Base-by-base conservation (phyloP, 2,113 vertebrate species). In the Scartelaos histophorus region DNA sequence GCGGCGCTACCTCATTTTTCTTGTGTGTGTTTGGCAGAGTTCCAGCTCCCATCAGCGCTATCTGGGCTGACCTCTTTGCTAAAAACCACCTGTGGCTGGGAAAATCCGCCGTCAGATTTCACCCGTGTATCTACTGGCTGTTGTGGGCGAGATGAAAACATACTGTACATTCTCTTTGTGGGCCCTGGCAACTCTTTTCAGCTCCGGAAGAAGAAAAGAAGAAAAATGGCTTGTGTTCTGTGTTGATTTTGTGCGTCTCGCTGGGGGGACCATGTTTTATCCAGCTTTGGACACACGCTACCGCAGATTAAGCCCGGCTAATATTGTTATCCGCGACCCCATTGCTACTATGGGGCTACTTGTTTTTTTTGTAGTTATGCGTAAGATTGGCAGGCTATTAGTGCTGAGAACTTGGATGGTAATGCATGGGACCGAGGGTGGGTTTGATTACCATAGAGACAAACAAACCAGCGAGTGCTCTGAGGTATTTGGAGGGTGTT, bases 291-390 rank as follows among this genome's bases (percentile, higher is more conserved):
- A 86, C 70, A 86, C 70, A 70, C 73, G 79, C 81, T 81, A 78
- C 69, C 76, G 80, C 73, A 86, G 87, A 91, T 87, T 86, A 85
- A 29, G 60, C 69, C 89, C 87, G 38, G 38, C 7, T 43, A 43
- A 43, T 43, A 90, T 84, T 90, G 83, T 79, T 49, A 29, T 76
- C 47, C 45, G 25, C 24, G 64, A 61, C 21, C 7, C 62, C 29
- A 13, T 62, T 15, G 66, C 74, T 1, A 70, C 68, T 86, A 89
- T 68, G 75, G 75, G 74, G 75, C 83, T 73, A 76, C 57, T 88
- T 90, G 91, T 91, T 90, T 85, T 29, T 29, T 92, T 87, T 90
- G 89, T 19, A 38, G 34, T 62, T 13, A 24, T 56, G n/a, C 53
- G 34, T 34, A 25, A 7, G 19, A 54, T 15, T 58, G 11, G 12